A percentile compares a stretch with the other conserved stretches of the same genome.
Conservation (phyloP, 2,888 invertebrate genomes). For the Corbicula japonica region DNA sequence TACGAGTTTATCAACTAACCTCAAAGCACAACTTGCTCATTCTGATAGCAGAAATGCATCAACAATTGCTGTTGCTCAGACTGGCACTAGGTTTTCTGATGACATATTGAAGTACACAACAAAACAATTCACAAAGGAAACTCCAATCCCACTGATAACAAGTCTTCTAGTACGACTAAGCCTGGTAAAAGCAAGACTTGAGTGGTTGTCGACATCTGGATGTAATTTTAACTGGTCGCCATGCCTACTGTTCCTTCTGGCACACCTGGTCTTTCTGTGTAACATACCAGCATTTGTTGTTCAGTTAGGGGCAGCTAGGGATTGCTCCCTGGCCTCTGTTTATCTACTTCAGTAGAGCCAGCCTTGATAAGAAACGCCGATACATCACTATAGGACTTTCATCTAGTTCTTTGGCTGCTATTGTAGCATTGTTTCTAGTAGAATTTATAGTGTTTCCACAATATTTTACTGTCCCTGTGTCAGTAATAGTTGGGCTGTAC, state of each 20-base stretch:
- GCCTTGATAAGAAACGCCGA: not conserved
- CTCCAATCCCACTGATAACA: constrained; percentile 1
- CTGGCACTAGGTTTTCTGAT: constrained; percentile 7
- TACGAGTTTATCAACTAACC: not conserved
- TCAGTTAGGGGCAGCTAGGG: constrained; percentile 1
- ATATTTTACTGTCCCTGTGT: not conserved
- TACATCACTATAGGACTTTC: not conserved
- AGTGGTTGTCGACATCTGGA: not conserved
- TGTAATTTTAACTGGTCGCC: not conserved
- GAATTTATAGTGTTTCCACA: not conserved
- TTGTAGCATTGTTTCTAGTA: not conserved
- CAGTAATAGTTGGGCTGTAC: not conserved
- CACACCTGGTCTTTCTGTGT: not conserved
- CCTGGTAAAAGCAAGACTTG: not conserved
- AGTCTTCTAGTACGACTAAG: constrained; percentile 1
- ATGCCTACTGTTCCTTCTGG: not conserved
- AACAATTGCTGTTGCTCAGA: not conserved
- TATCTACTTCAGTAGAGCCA: too few species aligned
- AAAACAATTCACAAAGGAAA: not conserved
- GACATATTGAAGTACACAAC: not conserved
- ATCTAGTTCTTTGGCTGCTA: not conserved
- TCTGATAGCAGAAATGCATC: not conserved
- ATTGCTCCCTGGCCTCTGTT: constrained; percentile 10
- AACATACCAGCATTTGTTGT: constrained; percentile 17
- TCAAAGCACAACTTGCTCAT: not conserved